phyloP scores from a whole-genome alignment of 2,888 invertebrate species.

The Diplolepis rosae region DNA sequence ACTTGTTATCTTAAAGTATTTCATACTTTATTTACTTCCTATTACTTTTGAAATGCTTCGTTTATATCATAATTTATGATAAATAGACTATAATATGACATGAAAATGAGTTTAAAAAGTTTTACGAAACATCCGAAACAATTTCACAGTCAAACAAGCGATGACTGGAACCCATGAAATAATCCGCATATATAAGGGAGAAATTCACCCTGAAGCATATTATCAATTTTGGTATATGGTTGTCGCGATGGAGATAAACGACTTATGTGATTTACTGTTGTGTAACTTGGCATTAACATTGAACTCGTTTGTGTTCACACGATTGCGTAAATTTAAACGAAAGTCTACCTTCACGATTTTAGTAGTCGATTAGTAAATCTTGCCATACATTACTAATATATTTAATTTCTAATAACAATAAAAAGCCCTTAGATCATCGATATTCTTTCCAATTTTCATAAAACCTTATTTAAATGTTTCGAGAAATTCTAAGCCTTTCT shows the following conservation, averaged over 20 bases:
- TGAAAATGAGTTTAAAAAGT: background rate
- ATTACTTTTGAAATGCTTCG: too few relatives aligned
- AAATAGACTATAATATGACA: too few relatives aligned
- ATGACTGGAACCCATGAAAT: conserved; percentile 18
- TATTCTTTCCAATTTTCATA: too few relatives aligned
- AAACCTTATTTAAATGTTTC: too few relatives aligned
- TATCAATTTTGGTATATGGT: conserved; percentile 19
- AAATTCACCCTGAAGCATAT: conserved; percentile 11
- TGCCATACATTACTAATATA: too few relatives aligned
- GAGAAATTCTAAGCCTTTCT: too few relatives aligned
- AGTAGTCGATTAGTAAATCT: background rate
- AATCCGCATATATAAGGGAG: conserved; percentile 21
- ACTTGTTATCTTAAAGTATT: too few relatives aligned
- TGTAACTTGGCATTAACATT: conserved; percentile 21
- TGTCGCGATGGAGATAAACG: conserved; percentile 13
- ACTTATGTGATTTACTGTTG: background rate
- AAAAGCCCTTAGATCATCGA: too few relatives aligned
- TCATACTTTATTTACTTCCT: too few relatives aligned
- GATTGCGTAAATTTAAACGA: background rate
- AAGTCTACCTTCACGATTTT: background rate
- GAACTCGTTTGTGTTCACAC: background rate
- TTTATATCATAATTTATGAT: too few relatives aligned
- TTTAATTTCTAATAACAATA: too few relatives aligned
- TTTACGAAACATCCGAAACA: background rate
- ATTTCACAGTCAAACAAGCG: conserved; percentile 23